Base-by-base conservation (phyloP, 2,888 invertebrate species). In the Atethmia centrago region DNA sequence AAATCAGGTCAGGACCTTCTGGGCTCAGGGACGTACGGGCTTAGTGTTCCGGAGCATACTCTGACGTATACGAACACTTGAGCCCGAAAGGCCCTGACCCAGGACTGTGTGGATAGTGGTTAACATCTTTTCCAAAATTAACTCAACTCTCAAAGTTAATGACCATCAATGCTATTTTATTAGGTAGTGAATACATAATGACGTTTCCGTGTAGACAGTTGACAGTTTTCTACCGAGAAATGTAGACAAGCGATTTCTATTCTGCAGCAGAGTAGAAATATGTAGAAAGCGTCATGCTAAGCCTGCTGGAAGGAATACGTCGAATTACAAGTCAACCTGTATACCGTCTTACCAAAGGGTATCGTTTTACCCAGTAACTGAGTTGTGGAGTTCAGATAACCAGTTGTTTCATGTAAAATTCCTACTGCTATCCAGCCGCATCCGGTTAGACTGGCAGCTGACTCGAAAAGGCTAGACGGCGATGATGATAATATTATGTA, bases 1-100 rank as follows among this genome's bases (percentile, higher is more conserved):
- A n/a, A 77, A 45, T 28, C 19, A 8, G 49, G 58, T 67, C 67
- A 49, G 49, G 49, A 77, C 25, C 49, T 56, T 66, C n/a, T 12
- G 45, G 12, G 14, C 68, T 77, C 74, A 68, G 25, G 69, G 74
- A 59, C 69, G 49, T 51, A 4, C 14, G 49, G 31, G 21, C 49
- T 66, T 66, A 77, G 49, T 25, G 56, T 58, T 58, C 56, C 49
- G 19, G 42, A 67, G 36, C 28, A 21, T 40, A 28, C 74, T 63
- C 10, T 51, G 77, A 51, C 67, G 66, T 77, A 49, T 14, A 40
- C 25, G 49, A 16, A n/a, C 47, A 14, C 28, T n/a, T 45, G 42
- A 49, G 40, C n/a, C n/a, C 14, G 19, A 8, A 47, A 28, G 36
- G 19, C 67, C 67, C 31, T 74, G 77, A 58, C 77, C 49, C 14